Evolutionary conservation across 2,888 invertebrate species (phyloP).

Genomic region (Harpalus rufipes): DNA sequence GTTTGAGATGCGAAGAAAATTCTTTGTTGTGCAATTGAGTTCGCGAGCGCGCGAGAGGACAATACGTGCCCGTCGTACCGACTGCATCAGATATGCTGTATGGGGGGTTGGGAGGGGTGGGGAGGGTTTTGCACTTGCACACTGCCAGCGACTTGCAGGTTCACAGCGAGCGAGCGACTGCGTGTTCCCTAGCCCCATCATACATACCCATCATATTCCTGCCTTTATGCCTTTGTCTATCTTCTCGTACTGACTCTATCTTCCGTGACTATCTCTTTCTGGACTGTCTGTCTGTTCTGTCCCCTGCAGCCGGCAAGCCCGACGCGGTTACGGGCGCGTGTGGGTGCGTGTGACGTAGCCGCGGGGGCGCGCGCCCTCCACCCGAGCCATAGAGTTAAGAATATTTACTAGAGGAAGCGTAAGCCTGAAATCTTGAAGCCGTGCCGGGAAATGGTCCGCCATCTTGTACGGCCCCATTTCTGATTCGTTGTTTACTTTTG

Average conservation of each 20-base stretch:
- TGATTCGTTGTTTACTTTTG: too few species aligned
- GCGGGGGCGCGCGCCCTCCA: background rate
- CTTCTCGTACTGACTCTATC: conserved; percentile 39
- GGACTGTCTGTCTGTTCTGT: conserved; percentile 34
- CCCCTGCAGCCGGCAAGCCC: conserved; percentile 24
- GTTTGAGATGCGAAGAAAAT: conserved; percentile 71
- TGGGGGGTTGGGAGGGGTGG: conserved; percentile 12
- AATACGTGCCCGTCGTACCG: conserved; percentile 51
- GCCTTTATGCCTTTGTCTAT: conserved; percentile 4
- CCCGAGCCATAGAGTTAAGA: too few species aligned
- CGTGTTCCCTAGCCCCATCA: conserved; percentile 38
- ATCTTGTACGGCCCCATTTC: too few species aligned
- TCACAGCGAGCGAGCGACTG: conserved; percentile 49
- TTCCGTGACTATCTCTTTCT: conserved; percentile 26
- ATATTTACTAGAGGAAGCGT: too few species aligned
- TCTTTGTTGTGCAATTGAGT: conserved; percentile 71
- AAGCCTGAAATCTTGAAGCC: too few species aligned
- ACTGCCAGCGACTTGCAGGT: conserved; percentile 36
- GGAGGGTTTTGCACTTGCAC: background rate
- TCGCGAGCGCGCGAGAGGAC: conserved; percentile 33
- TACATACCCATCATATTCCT: background rate
- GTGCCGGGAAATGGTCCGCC: too few species aligned
- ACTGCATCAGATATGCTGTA: conserved; percentile 41
- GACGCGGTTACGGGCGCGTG: conserved; percentile 33
- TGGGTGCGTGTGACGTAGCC: conserved; percentile 34